phyloP scores from a whole-genome alignment of 2,888 invertebrate genomes.

The Spicauda simplicius region DNA sequence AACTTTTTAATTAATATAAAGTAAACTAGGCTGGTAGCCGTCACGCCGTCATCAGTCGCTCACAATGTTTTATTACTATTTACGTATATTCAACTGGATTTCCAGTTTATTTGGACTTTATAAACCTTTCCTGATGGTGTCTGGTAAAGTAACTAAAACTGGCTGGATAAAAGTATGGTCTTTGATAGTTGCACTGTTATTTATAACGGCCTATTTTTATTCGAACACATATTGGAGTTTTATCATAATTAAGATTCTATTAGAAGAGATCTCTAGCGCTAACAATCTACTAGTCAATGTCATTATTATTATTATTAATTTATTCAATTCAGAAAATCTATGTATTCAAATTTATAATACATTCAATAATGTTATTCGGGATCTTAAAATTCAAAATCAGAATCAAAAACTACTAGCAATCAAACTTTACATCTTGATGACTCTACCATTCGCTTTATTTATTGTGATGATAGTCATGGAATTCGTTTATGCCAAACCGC shows the following conservation, averaged over 20 bases:
- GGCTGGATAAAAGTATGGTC: constrained; percentile 48
- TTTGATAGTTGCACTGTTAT: constrained; percentile 41
- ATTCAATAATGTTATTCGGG: constrained; percentile 43
- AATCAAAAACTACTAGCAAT: constrained; percentile 48
- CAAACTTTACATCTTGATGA: constrained; percentile 56
- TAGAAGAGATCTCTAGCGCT: constrained; percentile 47
- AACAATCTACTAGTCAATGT: constrained; percentile 52
- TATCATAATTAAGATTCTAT: constrained; percentile 47
- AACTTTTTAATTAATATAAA: constrained; percentile 11
- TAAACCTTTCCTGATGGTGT: constrained; percentile 47
- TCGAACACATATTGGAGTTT: constrained; percentile 41
- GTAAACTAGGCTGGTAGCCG: not conserved
- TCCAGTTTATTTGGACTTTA: constrained; percentile 50
- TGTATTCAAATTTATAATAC: constrained; percentile 48
- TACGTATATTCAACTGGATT: constrained; percentile 49
- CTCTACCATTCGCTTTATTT: constrained; percentile 44
- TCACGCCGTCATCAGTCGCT: not conserved
- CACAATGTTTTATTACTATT: constrained; percentile 54
- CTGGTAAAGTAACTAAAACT: constrained; percentile 8
- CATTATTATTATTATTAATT: constrained; percentile 46
- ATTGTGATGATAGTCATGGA: constrained; percentile 50
- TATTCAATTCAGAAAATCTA: constrained; percentile 43
- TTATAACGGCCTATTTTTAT: constrained; percentile 42
- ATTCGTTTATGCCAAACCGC: constrained; percentile 46
- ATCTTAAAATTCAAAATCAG: constrained; percentile 46